Evolutionary conservation across 2,113 vertebrate species (phyloP).

Genomic region (Peucedramus taeniatus): DNA sequence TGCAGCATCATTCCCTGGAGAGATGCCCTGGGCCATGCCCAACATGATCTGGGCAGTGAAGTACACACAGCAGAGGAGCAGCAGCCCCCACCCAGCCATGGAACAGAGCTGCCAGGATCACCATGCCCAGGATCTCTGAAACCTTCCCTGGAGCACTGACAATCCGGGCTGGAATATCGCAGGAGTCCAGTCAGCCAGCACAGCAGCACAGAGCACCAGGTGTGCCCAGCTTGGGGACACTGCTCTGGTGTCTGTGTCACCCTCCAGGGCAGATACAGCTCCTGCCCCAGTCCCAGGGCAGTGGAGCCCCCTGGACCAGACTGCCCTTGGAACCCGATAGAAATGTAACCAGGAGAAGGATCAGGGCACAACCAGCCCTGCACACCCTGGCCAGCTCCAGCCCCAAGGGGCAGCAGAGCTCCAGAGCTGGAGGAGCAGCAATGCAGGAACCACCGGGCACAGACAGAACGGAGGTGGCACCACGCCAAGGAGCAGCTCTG

Average conservation of each 20-base stretch:
- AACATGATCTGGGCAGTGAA: neutral
- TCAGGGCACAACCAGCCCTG: neutral
- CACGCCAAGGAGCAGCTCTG: neutral
- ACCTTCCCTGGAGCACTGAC: neutral
- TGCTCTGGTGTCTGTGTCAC: neutral
- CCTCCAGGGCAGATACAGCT: neutral
- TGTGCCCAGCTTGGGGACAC: neutral
- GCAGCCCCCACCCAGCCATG: neutral
- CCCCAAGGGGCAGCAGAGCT: neutral
- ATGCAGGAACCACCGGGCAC: rapidly evolving
- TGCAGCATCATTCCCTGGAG: neutral
- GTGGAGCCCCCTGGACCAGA: neutral
- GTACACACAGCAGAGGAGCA: neutral
- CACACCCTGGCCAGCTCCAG: neutral
- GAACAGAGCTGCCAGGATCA: neutral
- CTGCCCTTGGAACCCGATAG: neutral
- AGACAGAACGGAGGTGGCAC: rapidly evolving
- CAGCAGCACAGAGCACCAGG: neutral
- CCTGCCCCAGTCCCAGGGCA: neutral
- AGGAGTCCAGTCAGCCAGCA: neutral
- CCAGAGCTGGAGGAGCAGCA: neutral
- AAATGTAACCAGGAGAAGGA: neutral
- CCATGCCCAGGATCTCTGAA: neutral
- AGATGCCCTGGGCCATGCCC: neutral
- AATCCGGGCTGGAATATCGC: neutral